These are phyloP conservation scores for Petroica traversi DNA, from an alignment of 2,113 vertebrate species.

Conservation along the genomic window DNA sequence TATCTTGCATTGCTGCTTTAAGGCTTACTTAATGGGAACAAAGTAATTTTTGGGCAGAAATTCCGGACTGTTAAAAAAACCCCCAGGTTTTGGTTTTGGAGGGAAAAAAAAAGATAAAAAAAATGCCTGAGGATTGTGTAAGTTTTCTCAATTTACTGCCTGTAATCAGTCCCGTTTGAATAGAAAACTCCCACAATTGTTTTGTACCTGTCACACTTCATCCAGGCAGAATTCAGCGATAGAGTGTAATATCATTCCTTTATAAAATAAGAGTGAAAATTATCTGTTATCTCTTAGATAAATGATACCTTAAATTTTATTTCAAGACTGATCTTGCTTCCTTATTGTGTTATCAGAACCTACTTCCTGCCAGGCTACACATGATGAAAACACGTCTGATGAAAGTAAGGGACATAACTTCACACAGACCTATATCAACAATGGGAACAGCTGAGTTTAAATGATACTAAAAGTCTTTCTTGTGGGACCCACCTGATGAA, in stretches of 20 bases:
- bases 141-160: not conserved
- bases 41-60: not conserved
- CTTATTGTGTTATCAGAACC: not conserved
- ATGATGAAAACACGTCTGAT: not conserved
- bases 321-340: not conserved
- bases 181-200: not conserved
- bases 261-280: not conserved
- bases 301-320: not conserved
- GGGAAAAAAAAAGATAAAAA: rapidly evolving
- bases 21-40: not conserved
- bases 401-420: not conserved
- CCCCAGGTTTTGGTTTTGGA: not conserved
- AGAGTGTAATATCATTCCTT: not conserved
- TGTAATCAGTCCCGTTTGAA: not conserved
- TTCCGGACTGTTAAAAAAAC: not conserved
- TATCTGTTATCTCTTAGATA: not conserved
- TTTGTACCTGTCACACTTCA: not conserved
- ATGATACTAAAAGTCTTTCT: not conserved
- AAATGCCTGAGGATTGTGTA: not conserved
- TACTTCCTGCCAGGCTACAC: not conserved
- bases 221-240: not conserved
- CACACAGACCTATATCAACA: not conserved
- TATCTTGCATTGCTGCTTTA: not conserved
- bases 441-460: not conserved
- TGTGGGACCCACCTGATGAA: not conserved